Evolutionary conservation across 1,140 invertebrate genomes (phyloP).

Genomic region (Coelopa frigida): DNA sequence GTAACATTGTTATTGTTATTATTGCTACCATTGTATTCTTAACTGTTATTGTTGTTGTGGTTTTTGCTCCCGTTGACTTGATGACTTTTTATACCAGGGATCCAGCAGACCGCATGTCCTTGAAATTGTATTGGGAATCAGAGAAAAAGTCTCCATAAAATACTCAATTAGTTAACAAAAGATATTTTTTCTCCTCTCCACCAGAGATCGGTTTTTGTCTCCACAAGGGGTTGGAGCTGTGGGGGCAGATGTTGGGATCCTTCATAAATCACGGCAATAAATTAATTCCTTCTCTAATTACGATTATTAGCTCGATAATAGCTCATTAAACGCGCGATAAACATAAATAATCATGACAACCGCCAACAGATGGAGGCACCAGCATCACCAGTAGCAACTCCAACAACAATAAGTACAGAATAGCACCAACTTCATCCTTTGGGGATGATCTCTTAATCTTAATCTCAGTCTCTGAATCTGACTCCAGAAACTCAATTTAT

Average conservation of each 20-base stretch:
- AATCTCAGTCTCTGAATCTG: background rate
- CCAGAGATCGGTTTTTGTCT: background rate
- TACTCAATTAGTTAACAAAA: constrained; percentile 4
- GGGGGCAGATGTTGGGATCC: background rate
- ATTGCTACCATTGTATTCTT: too few species aligned
- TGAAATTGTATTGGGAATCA: background rate
- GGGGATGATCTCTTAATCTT: background rate
- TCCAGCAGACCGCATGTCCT: background rate
- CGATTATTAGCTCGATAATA: constrained; percentile 44
- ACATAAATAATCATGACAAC: constrained; percentile 45
- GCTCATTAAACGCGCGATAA: constrained; percentile 43
- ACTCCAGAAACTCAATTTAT: background rate
- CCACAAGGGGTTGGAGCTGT: constrained; percentile 1
- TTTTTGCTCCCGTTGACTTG: too few species aligned
- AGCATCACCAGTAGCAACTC: background rate
- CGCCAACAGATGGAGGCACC: constrained; percentile 20
- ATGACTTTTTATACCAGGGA: background rate
- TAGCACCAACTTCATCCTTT: background rate
- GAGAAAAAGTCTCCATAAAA: background rate
- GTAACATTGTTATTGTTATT: too few species aligned
- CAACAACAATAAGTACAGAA: background rate
- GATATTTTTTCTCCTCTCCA: background rate
- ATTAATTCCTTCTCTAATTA: constrained; percentile 45
- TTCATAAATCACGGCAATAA: constrained; percentile 41
- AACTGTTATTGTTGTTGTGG: too few species aligned